Conservation (phyloP, 2,113 vertebrate species). For the Macrotus californicus region DNA sequence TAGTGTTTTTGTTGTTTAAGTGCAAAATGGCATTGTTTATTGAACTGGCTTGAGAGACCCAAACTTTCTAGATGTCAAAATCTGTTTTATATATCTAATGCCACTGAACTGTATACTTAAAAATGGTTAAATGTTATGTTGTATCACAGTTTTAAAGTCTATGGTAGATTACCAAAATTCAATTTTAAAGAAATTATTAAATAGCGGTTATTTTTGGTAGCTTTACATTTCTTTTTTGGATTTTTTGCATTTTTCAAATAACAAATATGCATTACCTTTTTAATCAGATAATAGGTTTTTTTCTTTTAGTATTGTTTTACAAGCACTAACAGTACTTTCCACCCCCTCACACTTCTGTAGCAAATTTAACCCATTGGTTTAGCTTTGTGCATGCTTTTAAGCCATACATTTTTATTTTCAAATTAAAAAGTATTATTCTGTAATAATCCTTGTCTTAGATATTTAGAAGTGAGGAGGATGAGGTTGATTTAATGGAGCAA, state of each 20-base stretch:
- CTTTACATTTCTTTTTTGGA: neutral
- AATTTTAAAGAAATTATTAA: slow-evolving; percentile 13
- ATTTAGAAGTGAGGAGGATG: neutral
- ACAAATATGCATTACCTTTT: neutral
- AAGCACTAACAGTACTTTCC: neutral
- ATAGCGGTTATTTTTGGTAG: neutral
- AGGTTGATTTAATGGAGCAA: neutral
- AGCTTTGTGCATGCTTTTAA: neutral
- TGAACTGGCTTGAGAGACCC: neutral
- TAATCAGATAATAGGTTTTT: neutral
- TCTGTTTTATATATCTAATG: neutral
- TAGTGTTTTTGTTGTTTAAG: neutral
- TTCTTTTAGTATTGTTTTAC: neutral
- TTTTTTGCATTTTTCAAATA: neutral
- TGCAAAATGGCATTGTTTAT: neutral
- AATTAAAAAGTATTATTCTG: neutral
- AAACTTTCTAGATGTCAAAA: slow-evolving; percentile 17
- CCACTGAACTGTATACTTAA: neutral
- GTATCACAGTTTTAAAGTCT: neutral
- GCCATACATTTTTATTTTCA: neutral
- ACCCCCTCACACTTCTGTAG: neutral
- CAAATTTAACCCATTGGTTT: neutral
- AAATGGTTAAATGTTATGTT: neutral
- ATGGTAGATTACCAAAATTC: neutral
- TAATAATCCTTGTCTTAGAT: neutral